phyloP scores from a whole-genome alignment of 1,140 invertebrate species.

The Mactra quadrangularis region DNA sequence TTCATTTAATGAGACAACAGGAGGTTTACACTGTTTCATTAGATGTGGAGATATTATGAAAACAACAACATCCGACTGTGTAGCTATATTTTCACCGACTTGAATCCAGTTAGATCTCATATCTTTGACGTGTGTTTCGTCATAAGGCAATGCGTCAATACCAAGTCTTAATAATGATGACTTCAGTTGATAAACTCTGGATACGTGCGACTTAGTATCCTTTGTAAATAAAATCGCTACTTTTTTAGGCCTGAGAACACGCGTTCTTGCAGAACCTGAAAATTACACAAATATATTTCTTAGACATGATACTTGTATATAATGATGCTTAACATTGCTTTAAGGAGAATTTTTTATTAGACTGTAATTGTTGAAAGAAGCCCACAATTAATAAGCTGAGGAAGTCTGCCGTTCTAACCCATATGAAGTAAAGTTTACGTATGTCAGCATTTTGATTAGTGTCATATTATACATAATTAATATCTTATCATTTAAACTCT shows the following conservation, averaged over 20 bases:
- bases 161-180: not conserved
- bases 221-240: conserved; percentile 13
- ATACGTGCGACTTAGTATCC: not conserved
- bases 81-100: conserved; percentile 6
- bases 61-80: not conserved
- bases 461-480: too few species aligned
- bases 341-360: too few species aligned
- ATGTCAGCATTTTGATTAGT: too few species aligned
- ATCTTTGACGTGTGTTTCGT: not conserved
- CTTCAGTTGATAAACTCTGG: not conserved
- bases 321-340: too few species aligned
- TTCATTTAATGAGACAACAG: too few species aligned
- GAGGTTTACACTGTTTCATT: not conserved
- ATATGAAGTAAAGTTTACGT: too few species aligned
- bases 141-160: not conserved
- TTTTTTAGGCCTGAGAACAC: not conserved
- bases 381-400: too few species aligned
- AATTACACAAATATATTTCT: too few species aligned
- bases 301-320: too few species aligned
- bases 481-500: too few species aligned
- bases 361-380: too few species aligned
- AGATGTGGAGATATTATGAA: not conserved
- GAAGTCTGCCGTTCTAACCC: too few species aligned
- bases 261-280: not conserved
- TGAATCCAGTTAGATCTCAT: conserved; percentile 19